Evolutionary conservation across 2,888 invertebrate species (phyloP).

Genomic region (Geophilus truncorum): DNA sequence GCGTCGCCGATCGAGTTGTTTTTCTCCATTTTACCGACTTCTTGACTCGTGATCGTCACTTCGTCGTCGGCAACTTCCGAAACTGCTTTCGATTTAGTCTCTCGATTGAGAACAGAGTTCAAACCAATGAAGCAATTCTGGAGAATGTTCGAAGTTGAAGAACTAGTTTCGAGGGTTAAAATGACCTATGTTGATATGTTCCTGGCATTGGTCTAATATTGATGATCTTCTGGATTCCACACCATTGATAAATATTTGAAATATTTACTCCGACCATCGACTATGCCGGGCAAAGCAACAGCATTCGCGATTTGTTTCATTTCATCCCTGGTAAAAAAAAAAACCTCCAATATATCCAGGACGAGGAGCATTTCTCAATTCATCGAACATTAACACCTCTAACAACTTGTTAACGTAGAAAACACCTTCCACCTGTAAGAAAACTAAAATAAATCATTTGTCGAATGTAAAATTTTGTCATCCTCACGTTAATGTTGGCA

Average conservation of each 20-base stretch:
- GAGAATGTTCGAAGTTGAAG: no score
- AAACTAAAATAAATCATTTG: no score
- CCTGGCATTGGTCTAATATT: constrained; percentile 57
- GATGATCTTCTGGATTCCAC: constrained; percentile 64
- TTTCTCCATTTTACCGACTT: no score
- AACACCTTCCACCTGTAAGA: constrained; percentile 76
- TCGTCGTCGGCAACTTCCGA: no score
- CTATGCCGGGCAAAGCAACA: constrained; percentile 95
- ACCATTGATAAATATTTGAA: background rate
- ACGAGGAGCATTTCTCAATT: constrained; percentile 81
- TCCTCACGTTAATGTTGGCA: no score
- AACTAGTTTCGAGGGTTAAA: constrained; percentile 50
- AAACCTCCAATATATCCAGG: constrained; percentile 92
- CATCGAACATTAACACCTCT: constrained; percentile 95
- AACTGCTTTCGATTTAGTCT: no score
- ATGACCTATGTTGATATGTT: constrained; percentile 35
- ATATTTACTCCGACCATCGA: constrained; percentile 62
- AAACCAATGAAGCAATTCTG: no score
- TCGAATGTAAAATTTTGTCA: no score
- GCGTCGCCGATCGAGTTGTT: no score
- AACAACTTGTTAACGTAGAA: constrained; percentile 92
- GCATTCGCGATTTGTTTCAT: constrained; percentile 99
- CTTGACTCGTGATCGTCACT: no score
- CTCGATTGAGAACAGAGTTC: no score
- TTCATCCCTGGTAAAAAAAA: constrained; percentile 92